Evolutionary conservation across 2,888 invertebrate genomes (phyloP).

Genomic region (Gordius sp.): DNA sequence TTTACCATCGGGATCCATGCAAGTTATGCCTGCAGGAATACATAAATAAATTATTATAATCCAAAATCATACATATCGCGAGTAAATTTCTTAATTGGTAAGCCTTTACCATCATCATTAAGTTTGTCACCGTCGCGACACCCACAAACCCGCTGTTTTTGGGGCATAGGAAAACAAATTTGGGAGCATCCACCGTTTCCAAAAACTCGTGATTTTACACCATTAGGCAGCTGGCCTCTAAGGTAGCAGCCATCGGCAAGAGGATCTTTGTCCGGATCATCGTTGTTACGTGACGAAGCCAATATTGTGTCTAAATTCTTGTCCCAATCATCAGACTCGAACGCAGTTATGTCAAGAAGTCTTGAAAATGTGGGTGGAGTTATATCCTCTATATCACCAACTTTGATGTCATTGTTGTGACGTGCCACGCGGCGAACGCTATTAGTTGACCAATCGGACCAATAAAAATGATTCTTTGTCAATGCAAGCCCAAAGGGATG

Average conservation of each 20-base stretch:
- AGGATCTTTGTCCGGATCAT: too few species aligned
- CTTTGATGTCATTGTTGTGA: neutral
- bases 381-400: neutral
- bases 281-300: too few species aligned
- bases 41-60: too few species aligned
- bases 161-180: constrained; percentile 6
- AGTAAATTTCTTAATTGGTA: neutral
- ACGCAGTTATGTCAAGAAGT: constrained; percentile 25
- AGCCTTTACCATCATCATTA: neutral
- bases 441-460: constrained; percentile 9
- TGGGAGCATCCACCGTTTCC: constrained; percentile 16
- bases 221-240: too few species aligned
- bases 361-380: constrained; percentile 22
- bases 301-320: neutral
- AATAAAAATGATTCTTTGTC: neutral
- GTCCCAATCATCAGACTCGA: constrained; percentile 19
- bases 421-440: neutral
- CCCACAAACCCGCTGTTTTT: neutral
- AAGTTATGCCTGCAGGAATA: neutral
- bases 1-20: too few species aligned
- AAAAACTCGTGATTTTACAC: too few species aligned
- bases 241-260: too few species aligned
- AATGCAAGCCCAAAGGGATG: constrained; percentile 9
- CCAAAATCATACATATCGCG: too few species aligned
- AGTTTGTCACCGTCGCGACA: constrained; percentile 6